phyloP scores from a whole-genome alignment of 30 jellyfish, hydroid and myxozoan genomes.

The Pelagia noctiluca region DNA sequence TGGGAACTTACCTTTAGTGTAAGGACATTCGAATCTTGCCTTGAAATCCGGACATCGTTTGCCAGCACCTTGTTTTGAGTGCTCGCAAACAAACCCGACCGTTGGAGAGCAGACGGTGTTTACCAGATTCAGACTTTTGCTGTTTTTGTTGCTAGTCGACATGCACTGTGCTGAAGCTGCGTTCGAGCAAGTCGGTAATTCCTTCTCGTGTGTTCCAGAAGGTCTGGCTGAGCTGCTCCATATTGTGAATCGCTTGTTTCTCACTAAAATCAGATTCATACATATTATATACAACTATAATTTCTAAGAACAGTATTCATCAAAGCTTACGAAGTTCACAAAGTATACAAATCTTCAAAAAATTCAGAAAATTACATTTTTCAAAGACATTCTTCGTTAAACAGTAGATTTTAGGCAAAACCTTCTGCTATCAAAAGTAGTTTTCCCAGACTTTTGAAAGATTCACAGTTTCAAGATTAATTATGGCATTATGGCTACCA shows the following conservation, averaged over 20 bases:
- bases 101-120: conserved; percentile 69
- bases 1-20: conserved; percentile 62
- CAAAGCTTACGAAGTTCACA: too few species aligned
- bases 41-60: conserved; percentile 64
- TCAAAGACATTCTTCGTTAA: too few species aligned
- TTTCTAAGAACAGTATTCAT: background rate
- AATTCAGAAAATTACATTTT: too few species aligned
- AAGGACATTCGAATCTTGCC: conserved; percentile 94
- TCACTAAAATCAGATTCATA: conserved; percentile 47
- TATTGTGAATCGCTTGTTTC: conserved; percentile 53
- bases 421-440: too few species aligned
- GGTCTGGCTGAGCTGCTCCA: conserved; percentile 84
- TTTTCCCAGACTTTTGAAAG: too few species aligned
- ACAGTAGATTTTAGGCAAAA: too few species aligned
- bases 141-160: conserved; percentile 33
- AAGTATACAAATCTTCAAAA: too few species aligned
- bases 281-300: background rate
- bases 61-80: conserved; percentile 54
- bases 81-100: conserved; percentile 75
- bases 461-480: too few species aligned
- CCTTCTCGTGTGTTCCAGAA: conserved; percentile 49
- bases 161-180: conserved; percentile 85
- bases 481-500: too few species aligned
- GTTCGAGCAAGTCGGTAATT: conserved; percentile 47
- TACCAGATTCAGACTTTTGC: conserved; percentile 60